Evolutionary conservation across 2,113 vertebrate genomes (phyloP), one percentile per base, ranked within the genome.

Genomic region (Myiozetetes cayanensis): DNA sequence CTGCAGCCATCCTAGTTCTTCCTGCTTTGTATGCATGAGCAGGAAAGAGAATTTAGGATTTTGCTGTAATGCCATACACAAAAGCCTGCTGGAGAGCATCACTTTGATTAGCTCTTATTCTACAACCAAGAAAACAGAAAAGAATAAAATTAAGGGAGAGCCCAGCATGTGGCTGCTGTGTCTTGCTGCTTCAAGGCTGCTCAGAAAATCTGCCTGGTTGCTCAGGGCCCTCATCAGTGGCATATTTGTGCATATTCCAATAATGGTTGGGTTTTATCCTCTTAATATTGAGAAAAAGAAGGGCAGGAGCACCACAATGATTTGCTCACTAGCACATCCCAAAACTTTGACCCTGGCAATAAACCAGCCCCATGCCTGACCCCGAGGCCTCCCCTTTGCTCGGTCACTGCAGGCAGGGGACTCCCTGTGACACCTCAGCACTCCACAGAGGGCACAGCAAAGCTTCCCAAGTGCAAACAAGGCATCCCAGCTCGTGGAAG

Each of bases 41-140:
- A 93, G 83, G 75, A 72, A 71, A 76, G 37, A 49, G 80, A 96
- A 90, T 88, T 81, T 79, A 77, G 88, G 88, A 56, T 96, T 90
- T 61, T 59, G 35, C 87, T 94, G 79, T 77, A 88, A 66, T 47
- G 59, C 79, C 56, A 18, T 28, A 67, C 72, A 92, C 92, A 87
- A 73, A 93, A 90, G 90, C 88, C 94, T 93, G 85, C 94, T 83
- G 92, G 79, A 90, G 79, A 90, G 61, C 90, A 84, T 92, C 75
- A n/a, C 79, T 85, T 76, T 92, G 90, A 96, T 95, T 86, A 95
- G 83, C 68, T 95, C 65, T 90, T 71, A 71, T 80, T 80, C 75
- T 86, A 78, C 82, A 77, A 90, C 67, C 67, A 63, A 94, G 71
- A 91, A 85, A 92, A 85, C 85, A 91, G 75, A 65, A 70, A 84